Evolutionary conservation across 2,888 invertebrate species (phyloP).

Genomic region (Podotricha telesiphe): DNA sequence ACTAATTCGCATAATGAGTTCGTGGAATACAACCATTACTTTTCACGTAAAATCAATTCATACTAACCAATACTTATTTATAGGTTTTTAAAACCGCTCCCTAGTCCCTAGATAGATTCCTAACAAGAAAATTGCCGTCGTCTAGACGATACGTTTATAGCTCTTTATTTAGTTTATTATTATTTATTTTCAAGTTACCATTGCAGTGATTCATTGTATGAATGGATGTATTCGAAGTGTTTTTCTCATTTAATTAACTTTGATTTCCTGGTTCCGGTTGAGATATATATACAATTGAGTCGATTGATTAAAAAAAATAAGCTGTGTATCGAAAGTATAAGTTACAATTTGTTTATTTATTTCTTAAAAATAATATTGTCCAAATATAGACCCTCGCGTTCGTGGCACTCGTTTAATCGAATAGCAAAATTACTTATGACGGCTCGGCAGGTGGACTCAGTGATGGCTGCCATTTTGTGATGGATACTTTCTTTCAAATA

Average conservation of each 20-base stretch:
- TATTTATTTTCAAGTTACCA: constrained; percentile 24
- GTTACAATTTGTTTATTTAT: no score
- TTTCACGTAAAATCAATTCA: constrained; percentile 12
- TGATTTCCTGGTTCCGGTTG: not conserved
- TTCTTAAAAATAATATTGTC: no score
- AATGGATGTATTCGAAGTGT: not conserved
- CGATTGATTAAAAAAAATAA: no score
- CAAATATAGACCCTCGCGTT: no score
- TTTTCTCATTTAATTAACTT: constrained; percentile 10
- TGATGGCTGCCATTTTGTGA: no score
- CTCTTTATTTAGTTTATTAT: constrained; percentile 24
- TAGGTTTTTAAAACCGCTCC: constrained; percentile 23
- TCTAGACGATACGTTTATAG: constrained; percentile 38
- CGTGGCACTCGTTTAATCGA: no score
- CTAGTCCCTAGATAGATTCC: constrained; percentile 19
- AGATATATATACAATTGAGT: no score
- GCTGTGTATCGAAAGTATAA: no score
- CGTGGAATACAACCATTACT: constrained; percentile 8
- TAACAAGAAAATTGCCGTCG: constrained; percentile 38
- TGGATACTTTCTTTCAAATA: no score
- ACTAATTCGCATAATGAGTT: constrained; percentile 14
- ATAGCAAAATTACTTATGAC: no score
- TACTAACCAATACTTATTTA: constrained; percentile 26
- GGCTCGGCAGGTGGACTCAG: no score
- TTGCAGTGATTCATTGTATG: not conserved